Evolutionary conservation across 2,888 invertebrate species (phyloP).

Genomic region (Melinaea marsaeus): DNA sequence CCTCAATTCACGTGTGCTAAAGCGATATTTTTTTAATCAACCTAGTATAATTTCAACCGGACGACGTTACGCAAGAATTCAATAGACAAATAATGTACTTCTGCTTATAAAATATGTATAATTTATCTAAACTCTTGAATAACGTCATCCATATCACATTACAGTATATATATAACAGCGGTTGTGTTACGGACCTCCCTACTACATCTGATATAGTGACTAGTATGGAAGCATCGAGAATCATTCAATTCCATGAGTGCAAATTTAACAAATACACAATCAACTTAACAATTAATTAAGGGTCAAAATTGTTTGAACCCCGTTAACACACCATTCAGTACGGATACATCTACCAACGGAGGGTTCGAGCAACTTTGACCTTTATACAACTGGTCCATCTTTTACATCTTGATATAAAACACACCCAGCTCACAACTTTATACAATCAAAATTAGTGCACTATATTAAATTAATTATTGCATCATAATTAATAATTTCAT

Average conservation of each 20-base stretch:
- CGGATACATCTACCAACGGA: conserved; percentile 13
- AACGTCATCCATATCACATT: conserved; percentile 11
- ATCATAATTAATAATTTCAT: too few species aligned
- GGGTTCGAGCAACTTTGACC: conserved; percentile 46
- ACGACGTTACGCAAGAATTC: background rate
- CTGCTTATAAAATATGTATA: background rate
- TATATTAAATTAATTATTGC: conserved; percentile 7
- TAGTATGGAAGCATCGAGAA: conserved; percentile 69
- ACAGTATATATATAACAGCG: conserved; percentile 12
- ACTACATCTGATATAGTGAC: conserved; percentile 35
- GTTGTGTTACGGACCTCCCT: conserved; percentile 24
- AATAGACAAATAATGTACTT: background rate
- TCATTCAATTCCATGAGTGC: conserved; percentile 75
- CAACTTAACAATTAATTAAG: conserved; percentile 60
- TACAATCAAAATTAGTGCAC: background rate
- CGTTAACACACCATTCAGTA: conserved; percentile 18
- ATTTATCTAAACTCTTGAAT: conserved; percentile 1
- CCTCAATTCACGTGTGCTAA: conserved; percentile 24
- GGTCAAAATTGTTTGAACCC: conserved; percentile 46
- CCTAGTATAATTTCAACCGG: background rate
- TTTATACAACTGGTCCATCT: conserved; percentile 69
- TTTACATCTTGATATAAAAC: conserved; percentile 73
- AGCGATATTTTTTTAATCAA: conserved; percentile 13
- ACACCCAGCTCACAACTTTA: conserved; percentile 55
- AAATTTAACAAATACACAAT: conserved; percentile 52